Conservation (phyloP, 1,140 invertebrate species). For the Palaemon carinicauda region DNA sequence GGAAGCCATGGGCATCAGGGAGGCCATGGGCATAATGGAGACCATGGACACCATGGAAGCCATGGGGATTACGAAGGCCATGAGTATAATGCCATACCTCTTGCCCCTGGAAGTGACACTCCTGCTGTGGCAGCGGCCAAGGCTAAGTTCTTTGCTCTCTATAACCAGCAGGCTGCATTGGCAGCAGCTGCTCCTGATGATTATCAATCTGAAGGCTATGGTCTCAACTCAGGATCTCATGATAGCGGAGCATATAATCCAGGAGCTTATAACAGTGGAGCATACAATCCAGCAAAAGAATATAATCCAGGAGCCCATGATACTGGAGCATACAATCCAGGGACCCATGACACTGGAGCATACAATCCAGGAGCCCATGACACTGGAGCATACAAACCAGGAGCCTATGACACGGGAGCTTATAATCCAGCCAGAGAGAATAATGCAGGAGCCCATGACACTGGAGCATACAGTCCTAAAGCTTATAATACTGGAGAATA, state of each 20-base stretch:
- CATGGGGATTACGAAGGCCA: neutral
- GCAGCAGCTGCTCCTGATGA: constrained; percentile 17
- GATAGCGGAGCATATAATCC: neutral
- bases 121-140: constrained; percentile 6
- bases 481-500: too few species aligned
- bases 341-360: neutral
- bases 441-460: neutral
- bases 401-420: too few species aligned
- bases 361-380: neutral
- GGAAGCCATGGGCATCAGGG: neutral
- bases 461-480: too few species aligned
- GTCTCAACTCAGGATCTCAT: neutral
- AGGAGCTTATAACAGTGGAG: neutral
- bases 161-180: neutral
- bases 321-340: neutral
- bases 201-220: neutral
- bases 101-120: neutral
- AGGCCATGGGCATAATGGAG: too few species aligned
- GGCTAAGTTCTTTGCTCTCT: neutral
- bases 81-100: neutral
- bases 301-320: too few species aligned
- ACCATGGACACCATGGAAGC: neutral
- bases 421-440: neutral
- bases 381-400: too few species aligned
- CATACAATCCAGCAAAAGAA: too few species aligned